Conservation (phyloP, 2,888 invertebrate genomes). For the Formica aserva region DNA sequence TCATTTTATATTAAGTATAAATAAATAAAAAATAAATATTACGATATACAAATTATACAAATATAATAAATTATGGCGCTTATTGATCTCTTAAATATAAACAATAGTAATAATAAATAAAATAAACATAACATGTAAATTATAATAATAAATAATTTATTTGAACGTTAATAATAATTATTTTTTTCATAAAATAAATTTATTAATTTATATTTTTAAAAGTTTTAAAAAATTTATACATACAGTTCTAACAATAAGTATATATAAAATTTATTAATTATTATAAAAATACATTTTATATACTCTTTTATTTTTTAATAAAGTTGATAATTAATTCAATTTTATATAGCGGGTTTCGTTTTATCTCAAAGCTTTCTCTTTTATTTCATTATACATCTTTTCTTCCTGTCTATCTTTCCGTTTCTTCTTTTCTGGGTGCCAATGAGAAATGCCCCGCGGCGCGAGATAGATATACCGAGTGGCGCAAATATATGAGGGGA, state of each 20-base stretch:
- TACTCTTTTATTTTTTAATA: neutral
- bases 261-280: neutral
- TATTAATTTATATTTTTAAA: neutral
- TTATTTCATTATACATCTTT: neutral
- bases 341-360: neutral
- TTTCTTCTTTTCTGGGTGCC: slow-evolving; percentile 38
- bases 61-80: neutral
- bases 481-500: slow-evolving; percentile 56
- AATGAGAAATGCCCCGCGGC: slow-evolving; percentile 67
- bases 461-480: slow-evolving; percentile 61
- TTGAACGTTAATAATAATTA: neutral
- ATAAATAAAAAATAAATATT: neutral
- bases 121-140: neutral
- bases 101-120: neutral
- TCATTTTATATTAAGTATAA: neutral
- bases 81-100: neutral
- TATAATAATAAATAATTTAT: slow-evolving; percentile 5
- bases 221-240: neutral
- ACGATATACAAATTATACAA: neutral
- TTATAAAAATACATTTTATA: neutral
- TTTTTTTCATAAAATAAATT: neutral
- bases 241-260: neutral
- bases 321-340: neutral
- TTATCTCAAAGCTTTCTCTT: neutral
- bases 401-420: slow-evolving; percentile 14